phyloP scores from a whole-genome alignment of 2,888 invertebrate genomes.

The Phaedon cochleariae region DNA sequence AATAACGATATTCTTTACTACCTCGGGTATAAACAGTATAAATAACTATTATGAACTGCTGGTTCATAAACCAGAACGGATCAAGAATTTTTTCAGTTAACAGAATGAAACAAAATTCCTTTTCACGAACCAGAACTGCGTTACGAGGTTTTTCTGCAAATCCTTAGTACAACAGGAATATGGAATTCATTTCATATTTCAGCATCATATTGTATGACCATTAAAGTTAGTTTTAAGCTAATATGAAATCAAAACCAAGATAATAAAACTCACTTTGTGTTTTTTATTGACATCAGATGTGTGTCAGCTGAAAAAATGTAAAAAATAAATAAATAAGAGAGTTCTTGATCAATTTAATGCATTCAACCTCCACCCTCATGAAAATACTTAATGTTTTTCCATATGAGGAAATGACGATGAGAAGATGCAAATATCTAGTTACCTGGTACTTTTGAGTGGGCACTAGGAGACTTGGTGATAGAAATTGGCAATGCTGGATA shows the following conservation, averaged over 20 bases:
- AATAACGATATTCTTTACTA: too few relatives aligned
- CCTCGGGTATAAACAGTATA: too few relatives aligned
- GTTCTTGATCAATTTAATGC: neutral
- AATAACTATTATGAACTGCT: too few relatives aligned
- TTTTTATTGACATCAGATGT: conserved; percentile 27
- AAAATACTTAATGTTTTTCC: neutral
- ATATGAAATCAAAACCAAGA: conserved; percentile 3
- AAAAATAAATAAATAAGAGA: conserved; percentile 4
- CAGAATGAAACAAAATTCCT: too few relatives aligned
- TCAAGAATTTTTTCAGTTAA: too few relatives aligned
- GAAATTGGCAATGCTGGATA: conserved; percentile 27
- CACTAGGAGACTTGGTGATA: conserved; percentile 21
- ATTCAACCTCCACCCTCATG: neutral
- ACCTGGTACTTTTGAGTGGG: conserved; percentile 1
- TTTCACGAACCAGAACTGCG: too few relatives aligned
- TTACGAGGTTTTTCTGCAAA: too few relatives aligned
- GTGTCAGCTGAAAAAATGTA: conserved; percentile 34
- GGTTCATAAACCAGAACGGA: too few relatives aligned
- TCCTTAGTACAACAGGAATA: too few relatives aligned
- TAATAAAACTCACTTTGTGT: conserved; percentile 33
- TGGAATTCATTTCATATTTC: too few relatives aligned
- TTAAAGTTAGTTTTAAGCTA: neutral
- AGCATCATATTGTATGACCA: neutral
- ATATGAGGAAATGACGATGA: neutral
- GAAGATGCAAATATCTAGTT: neutral